These are phyloP conservation scores for Strigops habroptila DNA, from an alignment of 2,113 vertebrate species.

Conservation along the genomic window DNA sequence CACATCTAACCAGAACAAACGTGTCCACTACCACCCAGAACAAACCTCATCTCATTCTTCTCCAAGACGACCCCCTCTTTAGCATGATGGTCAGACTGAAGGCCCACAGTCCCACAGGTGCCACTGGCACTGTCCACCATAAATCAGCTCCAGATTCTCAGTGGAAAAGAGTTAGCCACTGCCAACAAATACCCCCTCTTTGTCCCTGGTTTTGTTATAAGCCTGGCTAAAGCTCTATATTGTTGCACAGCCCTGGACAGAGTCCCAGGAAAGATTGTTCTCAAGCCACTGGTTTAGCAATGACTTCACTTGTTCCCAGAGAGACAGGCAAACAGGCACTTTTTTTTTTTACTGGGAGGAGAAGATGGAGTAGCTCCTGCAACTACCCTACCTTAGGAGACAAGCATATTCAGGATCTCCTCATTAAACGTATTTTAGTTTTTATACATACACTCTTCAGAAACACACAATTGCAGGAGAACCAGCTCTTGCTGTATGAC, in stretches of 20 bases:
- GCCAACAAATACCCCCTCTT: not conserved
- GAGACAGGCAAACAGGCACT: not conserved
- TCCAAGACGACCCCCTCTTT: not conserved
- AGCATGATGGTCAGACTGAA: not conserved
- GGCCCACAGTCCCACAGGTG: not conserved
- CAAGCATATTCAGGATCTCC: not conserved
- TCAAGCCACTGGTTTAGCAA: slow-evolving; percentile 38
- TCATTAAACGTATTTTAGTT: not conserved
- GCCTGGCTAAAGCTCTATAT: not conserved
- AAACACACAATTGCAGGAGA: not conserved
- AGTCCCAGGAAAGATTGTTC: not conserved
- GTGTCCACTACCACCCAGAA: not conserved
- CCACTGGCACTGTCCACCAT: not conserved
- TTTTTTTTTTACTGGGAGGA: not conserved
- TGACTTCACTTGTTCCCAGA: slow-evolving; percentile 20
- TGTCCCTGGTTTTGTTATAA: not conserved
- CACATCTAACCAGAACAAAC: not conserved
- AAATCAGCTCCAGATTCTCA: slow-evolving; percentile 9
- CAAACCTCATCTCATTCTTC: not conserved
- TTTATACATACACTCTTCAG: not conserved
- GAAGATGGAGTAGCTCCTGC: not conserved
- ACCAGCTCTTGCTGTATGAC: not conserved
- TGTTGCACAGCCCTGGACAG: not conserved
- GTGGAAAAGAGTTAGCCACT: not conserved
- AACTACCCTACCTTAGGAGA: not conserved